phyloP scores from a whole-genome alignment of 2,113 vertebrate species.

The Notarius lentiginosus region DNA sequence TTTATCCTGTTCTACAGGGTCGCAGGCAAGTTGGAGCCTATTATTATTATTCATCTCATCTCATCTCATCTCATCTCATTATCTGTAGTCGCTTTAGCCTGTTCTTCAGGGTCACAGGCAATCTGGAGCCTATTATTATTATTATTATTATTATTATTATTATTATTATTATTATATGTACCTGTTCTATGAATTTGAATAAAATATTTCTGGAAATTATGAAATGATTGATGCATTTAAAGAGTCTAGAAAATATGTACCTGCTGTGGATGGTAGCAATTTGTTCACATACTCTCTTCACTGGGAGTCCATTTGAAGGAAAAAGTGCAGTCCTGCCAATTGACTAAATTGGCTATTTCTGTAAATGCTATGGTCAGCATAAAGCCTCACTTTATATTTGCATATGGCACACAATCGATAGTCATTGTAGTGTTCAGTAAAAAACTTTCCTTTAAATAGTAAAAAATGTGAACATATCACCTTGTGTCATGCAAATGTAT shows the following conservation, averaged over 20 bases:
- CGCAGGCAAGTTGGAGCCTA: too few species aligned
- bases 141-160: too few species aligned
- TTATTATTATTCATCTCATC: too few species aligned
- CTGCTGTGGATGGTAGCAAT: neutral
- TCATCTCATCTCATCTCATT: too few species aligned
- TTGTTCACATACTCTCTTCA: neutral
- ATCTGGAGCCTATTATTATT: too few species aligned
- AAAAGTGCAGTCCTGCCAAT: neutral
- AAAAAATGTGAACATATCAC: neutral
- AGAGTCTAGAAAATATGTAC: neutral
- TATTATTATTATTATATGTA: too few species aligned
- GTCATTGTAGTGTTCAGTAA: neutral
- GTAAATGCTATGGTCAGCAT: neutral
- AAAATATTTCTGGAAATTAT: neutral
- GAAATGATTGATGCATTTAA: neutral
- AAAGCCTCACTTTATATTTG: neutral
- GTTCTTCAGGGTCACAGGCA: too few species aligned
- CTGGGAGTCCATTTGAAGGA: neutral
- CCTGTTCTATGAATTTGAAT: neutral
- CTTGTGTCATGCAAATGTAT: neutral
- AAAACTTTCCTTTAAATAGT: neutral
- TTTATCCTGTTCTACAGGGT: too few species aligned
- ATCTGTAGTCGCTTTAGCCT: too few species aligned
- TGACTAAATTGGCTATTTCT: neutral
- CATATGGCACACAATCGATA: neutral